Evolutionary conservation across 2,797 vertebrate species (phyloP).

Genomic region (Pangasius macronema): DNA sequence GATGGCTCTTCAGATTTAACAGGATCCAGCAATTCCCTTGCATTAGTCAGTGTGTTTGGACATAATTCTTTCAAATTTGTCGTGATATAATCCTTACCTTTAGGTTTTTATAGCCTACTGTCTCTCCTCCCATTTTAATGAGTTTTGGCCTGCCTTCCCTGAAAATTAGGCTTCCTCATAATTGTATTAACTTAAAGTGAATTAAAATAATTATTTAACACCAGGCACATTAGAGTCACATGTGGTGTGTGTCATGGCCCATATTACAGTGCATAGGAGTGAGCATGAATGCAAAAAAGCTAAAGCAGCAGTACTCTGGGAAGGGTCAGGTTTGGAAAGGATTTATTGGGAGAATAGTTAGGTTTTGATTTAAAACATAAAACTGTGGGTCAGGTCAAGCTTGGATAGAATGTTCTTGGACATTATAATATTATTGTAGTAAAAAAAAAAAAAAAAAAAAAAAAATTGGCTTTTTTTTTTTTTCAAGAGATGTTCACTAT

Average conservation of each 20-base stretch:
- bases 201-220: not conserved
- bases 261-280: not conserved
- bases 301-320: not conserved
- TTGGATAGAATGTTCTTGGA: not conserved
- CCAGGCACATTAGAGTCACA: not conserved
- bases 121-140: not conserved
- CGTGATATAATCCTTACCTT: not conserved
- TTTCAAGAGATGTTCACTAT: not conserved
- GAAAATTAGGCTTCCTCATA: not conserved
- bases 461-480: not conserved
- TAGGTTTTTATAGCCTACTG: not conserved
- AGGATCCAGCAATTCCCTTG: not conserved
- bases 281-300: not conserved
- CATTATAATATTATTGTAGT: not conserved
- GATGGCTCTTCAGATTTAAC: not conserved
- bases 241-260: not conserved
- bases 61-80: not conserved
- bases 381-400: not conserved
- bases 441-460: not conserved
- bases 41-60: not conserved
- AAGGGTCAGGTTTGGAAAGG: not conserved
- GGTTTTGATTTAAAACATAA: conserved; percentile 5
- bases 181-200: not conserved
- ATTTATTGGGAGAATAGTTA: not conserved
- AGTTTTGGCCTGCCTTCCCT: not conserved